Base-by-base conservation (phyloP, 2,113 vertebrate species). In the Centropus bengalensis region DNA sequence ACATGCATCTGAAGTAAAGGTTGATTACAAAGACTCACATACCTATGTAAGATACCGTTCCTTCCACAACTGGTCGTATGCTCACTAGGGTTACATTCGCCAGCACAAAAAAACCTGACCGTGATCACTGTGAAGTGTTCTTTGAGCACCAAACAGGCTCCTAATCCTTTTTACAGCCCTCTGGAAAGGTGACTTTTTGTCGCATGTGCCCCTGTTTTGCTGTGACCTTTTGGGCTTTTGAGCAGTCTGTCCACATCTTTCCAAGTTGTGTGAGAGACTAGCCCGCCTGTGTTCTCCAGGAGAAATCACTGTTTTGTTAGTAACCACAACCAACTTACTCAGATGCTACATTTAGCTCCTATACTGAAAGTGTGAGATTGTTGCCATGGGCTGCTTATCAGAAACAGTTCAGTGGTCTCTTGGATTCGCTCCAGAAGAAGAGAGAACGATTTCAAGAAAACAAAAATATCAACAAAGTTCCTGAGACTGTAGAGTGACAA, bases 391-490 rank as follows among this genome's bases (percentile, higher is more conserved):
- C 79, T 38, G 82, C 71, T 95, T 82, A 67, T 89, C 82, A 90
- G 76, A 74, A 63, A 44, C 0, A 3, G 52, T 80, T 82, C 78
- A 59, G 64, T 90, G 60, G 68, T 83, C 68, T 54, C 64, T 49
- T 96, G 86, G 80, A 56, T 67, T 93, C 30, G 24, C 15, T 95
- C 82, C 71, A 89, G 89, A 86, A 70, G 52, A 54, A 56, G 38
- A 74, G 38, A 85, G 67, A 88, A 91, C 54, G 32, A 70, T 97
- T 96, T 95, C 78, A 97, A 62, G 96, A 96, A 97, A 97, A 96
- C 91, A 92, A 58, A 78, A 51, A 33, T 11, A n/a, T 84, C 96
- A 97, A 96, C 96, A 96, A 68, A 91, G 93, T 95, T 97, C 91
- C 87, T 60, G 24, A 91, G 88, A 96, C 81, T 81, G 52, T 36